Conservation (phyloP, 2,888 invertebrate species). For the Hetaerina titia region DNA sequence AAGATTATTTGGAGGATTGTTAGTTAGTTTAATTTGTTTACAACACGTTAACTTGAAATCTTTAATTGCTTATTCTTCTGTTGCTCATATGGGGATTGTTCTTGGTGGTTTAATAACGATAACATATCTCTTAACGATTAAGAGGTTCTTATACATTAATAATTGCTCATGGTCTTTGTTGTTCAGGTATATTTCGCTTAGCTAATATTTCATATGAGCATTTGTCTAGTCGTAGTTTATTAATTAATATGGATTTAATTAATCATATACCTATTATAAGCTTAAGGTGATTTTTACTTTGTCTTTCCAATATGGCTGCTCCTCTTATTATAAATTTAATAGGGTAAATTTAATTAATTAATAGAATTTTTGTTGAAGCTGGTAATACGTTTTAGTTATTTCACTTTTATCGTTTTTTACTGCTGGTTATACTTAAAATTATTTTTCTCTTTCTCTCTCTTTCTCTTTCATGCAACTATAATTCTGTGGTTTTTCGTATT, state of each 20-base stretch:
- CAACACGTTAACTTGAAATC: slow-evolving; percentile 85
- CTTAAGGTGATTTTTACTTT: slow-evolving; percentile 84
- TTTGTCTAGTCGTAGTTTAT: slow-evolving; percentile 81
- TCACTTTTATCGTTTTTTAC: slow-evolving; percentile 83
- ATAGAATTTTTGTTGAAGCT: slow-evolving; percentile 80
- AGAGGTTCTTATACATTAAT: slow-evolving; percentile 81
- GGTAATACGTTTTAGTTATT: slow-evolving; percentile 79
- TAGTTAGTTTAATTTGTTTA: slow-evolving; percentile 84
- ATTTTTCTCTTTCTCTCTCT: slow-evolving; percentile 82
- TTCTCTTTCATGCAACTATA: slow-evolving; percentile 79
- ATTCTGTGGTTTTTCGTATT: slow-evolving; percentile 78
- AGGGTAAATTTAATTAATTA: slow-evolving; percentile 83
- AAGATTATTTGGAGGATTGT: slow-evolving; percentile 81
- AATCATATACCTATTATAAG: slow-evolving; percentile 81
- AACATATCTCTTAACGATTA: slow-evolving; percentile 80
- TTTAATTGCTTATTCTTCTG: slow-evolving; percentile 87
- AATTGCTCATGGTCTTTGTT: slow-evolving; percentile 84
- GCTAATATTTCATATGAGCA: slow-evolving; percentile 83
- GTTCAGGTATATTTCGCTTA: slow-evolving; percentile 84
- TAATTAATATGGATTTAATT: slow-evolving; percentile 83
- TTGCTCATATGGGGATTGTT: slow-evolving; percentile 84
- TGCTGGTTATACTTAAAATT: slow-evolving; percentile 82
- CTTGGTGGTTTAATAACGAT: slow-evolving; percentile 81
- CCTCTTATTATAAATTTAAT: slow-evolving; percentile 85
- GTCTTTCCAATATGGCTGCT: slow-evolving; percentile 83